phyloP scores from a whole-genome alignment of 37 sponge, comb jelly and placozoan genomes.

The Diacarnus erythraeanus region DNA sequence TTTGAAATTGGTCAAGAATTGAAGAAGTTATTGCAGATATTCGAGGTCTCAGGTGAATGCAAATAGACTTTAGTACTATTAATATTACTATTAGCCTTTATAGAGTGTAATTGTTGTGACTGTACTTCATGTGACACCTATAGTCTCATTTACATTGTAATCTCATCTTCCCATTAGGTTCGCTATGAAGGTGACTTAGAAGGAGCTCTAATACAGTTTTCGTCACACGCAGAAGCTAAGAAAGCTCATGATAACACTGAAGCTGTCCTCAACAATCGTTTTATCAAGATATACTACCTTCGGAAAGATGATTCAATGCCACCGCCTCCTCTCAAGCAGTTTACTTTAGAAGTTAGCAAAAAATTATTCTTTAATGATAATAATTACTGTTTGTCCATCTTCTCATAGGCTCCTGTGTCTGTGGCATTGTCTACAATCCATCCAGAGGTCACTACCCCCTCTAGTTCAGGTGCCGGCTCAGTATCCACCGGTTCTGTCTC shows the following conservation, averaged over 20 bases:
- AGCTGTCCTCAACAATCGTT: slow-evolving; percentile 88
- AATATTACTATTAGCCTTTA: neutral
- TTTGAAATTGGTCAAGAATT: too few species aligned
- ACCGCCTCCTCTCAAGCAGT: neutral
- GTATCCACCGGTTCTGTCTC: neutral
- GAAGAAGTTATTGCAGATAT: too few species aligned
- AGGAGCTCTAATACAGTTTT: slow-evolving; percentile 86
- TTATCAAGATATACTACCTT: slow-evolving; percentile 72
- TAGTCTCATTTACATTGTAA: neutral
- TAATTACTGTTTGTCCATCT: neutral
- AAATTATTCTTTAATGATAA: neutral
- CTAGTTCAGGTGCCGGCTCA: neutral
- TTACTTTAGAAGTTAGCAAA: slow-evolving; percentile 14
- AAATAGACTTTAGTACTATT: too few species aligned
- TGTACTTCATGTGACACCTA: too few species aligned
- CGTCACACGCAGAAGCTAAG: slow-evolving; percentile 71
- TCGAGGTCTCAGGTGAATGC: too few species aligned
- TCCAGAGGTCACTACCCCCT: neutral
- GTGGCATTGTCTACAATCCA: slow-evolving; percentile 12
- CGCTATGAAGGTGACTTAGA: slow-evolving; percentile 82
- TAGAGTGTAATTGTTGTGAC: neutral
- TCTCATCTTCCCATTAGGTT: slow-evolving; percentile 45
- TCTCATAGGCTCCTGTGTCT: slow-evolving; percentile 7
- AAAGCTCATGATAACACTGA: slow-evolving; percentile 81
- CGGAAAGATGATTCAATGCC: neutral